Base-by-base conservation (phyloP, 2,797 vertebrate species). In the Mareca penelope region DNA sequence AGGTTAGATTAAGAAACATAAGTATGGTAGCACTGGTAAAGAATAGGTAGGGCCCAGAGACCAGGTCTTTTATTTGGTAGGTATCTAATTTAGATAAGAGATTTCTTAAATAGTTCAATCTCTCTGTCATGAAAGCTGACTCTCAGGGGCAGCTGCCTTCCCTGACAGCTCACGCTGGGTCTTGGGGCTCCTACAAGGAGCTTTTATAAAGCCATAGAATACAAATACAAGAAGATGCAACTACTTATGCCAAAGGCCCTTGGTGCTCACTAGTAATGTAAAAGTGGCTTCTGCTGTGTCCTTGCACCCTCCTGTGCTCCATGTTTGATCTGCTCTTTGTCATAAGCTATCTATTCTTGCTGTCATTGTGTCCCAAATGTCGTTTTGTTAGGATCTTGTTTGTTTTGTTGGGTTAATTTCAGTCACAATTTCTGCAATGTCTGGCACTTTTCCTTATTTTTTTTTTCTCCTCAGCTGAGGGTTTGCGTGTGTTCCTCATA, bases 241-340 rank as follows among this genome's bases (percentile, higher is more conserved):
- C 42, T 33, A 3, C n/a, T 76, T 71, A 24, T n/a, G 12, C 35
- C 4, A 2, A 17, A 64, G 44, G 10, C 68, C 35, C 50, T 85
- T 4, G 21, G 31, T 33, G 35, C 24, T 52, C n/a, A 8, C 12
- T 33, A 4, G 24, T 35, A 4, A 22, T 1, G 4, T 15, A 14
- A 6, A 53, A 10, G 23, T 10, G 23, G 12, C 12, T 68, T 63
- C 55, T 89, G 18, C 18, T 18, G 26, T n/a, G 18, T 42, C 48
- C 42, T 59, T 1, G 1, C 46, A 18, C 17, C 31, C 18, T 63
- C 33, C 28, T 35, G 6, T n/a, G n/a, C 10, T 2, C 59, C 7
- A 5, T 1, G 2, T 40, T 75, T 9, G 8, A 0, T 1, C 57
- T 57, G 15, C 16, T 5, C 56, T 57, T 28, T 35, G 46, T 53